phyloP scores from a whole-genome alignment of 1,140 invertebrate genomes.

The Babylonia areolata region DNA sequence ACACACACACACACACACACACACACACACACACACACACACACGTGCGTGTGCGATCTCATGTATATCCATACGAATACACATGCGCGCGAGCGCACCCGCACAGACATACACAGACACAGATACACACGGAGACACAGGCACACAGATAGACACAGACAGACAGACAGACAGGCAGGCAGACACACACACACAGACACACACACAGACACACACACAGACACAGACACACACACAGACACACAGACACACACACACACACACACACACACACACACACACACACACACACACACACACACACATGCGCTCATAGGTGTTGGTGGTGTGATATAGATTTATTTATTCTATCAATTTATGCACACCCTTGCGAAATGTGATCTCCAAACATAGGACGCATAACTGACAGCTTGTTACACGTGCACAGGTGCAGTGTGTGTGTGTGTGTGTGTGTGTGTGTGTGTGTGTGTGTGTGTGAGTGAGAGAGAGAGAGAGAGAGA shows the following conservation, averaged over 20 bases:
- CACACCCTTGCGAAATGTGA: too few species aligned
- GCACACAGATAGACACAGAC: background rate
- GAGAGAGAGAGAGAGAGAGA: background rate
- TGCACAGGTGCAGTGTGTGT: too few species aligned
- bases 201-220: background rate
- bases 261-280: background rate
- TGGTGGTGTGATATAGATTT: background rate
- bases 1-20: too few species aligned
- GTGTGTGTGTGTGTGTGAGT: background rate
- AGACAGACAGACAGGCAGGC: background rate
- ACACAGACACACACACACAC: slow-evolving; percentile 1
- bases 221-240: background rate
- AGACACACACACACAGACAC: background rate
- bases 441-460: too few species aligned
- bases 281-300: background rate
- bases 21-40: too few species aligned
- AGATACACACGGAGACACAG: background rate
- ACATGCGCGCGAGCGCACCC: too few species aligned
- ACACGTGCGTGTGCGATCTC: too few species aligned
- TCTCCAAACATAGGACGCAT: too few species aligned
- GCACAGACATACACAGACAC: background rate
- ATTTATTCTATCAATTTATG: too few species aligned
- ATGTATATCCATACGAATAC: too few species aligned
- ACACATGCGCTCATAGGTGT: background rate
- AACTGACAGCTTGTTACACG: too few species aligned